These are phyloP conservation scores for Drosophila varians DNA, from an alignment of 1,140 invertebrate species.

Conservation along the genomic window DNA sequence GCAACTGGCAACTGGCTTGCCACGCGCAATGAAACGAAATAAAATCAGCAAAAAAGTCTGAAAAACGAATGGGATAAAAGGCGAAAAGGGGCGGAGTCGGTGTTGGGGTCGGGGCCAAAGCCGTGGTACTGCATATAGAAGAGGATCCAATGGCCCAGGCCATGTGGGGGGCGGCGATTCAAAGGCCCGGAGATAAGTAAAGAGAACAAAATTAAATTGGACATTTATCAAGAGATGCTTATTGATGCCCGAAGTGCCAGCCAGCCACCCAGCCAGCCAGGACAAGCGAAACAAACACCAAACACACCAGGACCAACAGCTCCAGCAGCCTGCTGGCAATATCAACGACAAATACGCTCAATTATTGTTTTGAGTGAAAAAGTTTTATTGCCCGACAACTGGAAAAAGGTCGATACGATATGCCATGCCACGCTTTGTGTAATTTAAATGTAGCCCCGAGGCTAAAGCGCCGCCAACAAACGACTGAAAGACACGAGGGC, in stretches of 20 bases:
- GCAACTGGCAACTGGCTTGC: not conserved
- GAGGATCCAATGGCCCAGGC: not conserved
- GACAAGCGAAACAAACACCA: conserved; percentile 36
- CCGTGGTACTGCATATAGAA: conserved; percentile 33
- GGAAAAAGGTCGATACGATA: conserved; percentile 8
- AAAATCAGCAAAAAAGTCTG: conserved; percentile 21
- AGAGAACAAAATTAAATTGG: conserved; percentile 83
- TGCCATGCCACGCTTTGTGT: conserved; percentile 20
- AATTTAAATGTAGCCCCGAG: conserved; percentile 73
- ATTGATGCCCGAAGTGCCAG: conserved; percentile 74
- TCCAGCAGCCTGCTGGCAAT: conserved; percentile 2
- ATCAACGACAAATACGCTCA: conserved; percentile 68
- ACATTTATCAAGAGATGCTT: conserved; percentile 83
- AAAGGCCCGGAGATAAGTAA: conserved; percentile 65
- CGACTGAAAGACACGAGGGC: conserved; percentile 61
- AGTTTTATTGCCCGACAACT: conserved; percentile 71
- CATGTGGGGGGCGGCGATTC: conserved; percentile 48
- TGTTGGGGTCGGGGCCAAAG: conserved; percentile 15
- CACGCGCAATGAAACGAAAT: conserved; percentile 61
- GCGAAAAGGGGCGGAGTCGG: conserved; percentile 3
- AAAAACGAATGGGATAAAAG: conserved; percentile 26
- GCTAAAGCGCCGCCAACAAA: conserved; percentile 46
- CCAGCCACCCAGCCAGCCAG: conserved; percentile 20
- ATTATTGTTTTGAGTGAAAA: conserved; percentile 82
- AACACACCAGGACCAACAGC: conserved; percentile 11